Conservation (phyloP, 2,113 vertebrate genomes). For the Ibidorhyncha struthersii region DNA sequence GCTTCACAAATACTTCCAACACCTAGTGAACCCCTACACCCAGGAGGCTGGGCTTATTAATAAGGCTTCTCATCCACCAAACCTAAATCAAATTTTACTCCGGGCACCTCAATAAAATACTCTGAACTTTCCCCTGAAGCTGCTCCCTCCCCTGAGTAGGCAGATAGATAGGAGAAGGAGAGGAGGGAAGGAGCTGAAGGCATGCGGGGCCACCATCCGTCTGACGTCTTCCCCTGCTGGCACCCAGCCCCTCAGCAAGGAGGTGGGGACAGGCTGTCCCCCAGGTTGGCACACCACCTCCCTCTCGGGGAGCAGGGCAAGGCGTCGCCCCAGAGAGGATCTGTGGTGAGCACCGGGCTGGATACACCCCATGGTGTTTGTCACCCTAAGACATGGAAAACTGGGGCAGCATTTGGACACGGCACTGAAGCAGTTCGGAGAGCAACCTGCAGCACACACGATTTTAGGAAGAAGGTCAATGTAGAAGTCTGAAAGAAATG, state of each 20-base stretch:
- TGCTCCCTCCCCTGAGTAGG: background rate
- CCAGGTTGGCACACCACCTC: background rate
- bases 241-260: background rate
- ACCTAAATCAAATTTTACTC: background rate
- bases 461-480: background rate
- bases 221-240: background rate
- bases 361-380: background rate
- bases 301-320: accelerated
- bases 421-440: background rate
- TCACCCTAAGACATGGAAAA: background rate
- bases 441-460: background rate
- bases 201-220: accelerated
- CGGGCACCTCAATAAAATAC: background rate
- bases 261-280: background rate
- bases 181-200: background rate
- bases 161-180: background rate
- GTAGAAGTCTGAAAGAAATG: background rate
- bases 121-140: background rate
- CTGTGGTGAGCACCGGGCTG: background rate
- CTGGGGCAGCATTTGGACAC: background rate
- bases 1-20: background rate
- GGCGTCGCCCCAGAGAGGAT: background rate
- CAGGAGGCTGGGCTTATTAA: background rate
- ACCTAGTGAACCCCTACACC: background rate
- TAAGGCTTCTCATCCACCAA: background rate